Percentiles rank a stretch among this genome's conserved stretches.
These are phyloP conservation scores for Frankliniella intonsa DNA, from an alignment of 2,888 invertebrate species.

Conservation along the genomic window DNA sequence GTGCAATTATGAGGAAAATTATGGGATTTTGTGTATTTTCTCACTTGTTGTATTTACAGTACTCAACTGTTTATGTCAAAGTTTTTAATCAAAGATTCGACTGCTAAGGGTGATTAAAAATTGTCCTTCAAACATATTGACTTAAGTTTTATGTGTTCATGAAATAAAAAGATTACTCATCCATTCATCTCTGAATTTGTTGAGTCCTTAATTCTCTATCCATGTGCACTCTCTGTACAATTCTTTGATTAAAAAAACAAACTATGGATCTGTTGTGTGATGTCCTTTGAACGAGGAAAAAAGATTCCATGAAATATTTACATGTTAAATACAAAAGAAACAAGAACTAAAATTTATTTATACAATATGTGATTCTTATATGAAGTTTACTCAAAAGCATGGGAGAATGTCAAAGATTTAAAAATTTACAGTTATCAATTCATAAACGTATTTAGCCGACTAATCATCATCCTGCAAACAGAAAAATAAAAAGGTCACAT, in stretches of 20 bases:
- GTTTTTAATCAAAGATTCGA: no score
- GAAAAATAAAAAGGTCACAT: neutral
- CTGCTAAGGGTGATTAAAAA: no score
- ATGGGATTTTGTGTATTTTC: neutral
- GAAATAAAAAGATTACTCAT: neutral
- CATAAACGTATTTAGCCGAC: neutral
- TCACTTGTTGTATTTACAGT: neutral
- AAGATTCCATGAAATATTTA: no score
- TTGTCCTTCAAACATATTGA: neutral
- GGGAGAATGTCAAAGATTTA: no score
- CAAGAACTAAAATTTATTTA: no score
- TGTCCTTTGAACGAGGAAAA: neutral
- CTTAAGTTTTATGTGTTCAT: neutral
- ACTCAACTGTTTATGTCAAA: neutral
- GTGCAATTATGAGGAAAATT: no score
- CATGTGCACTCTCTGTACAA: no score
- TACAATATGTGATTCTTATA: no score
- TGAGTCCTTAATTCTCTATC: no score
- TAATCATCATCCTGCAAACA: constrained; percentile 5
- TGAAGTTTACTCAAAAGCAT: no score
- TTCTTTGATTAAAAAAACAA: neutral
- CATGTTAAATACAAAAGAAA: no score
- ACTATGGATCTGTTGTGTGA: neutral
- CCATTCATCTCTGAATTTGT: neutral
- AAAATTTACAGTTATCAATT: neutral